Conservation (phyloP, 2,797 vertebrate species). For the Acanthiza pusilla region DNA sequence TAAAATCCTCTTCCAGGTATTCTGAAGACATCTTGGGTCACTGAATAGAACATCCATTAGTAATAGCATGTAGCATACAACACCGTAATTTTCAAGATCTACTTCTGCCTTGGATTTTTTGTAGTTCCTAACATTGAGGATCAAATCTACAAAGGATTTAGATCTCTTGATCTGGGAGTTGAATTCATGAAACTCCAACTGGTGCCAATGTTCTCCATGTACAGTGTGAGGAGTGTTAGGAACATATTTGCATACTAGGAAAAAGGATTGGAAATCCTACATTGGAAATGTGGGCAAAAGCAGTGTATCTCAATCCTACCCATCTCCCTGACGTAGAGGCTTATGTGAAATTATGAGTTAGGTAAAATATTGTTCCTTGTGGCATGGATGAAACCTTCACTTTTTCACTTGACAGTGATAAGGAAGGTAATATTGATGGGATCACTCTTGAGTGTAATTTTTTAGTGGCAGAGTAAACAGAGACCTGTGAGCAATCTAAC, state of each 20-base stretch:
- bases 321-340: background rate
- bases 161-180: background rate
- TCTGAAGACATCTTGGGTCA: background rate
- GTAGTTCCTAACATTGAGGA: background rate
- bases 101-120: background rate
- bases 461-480: background rate
- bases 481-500: background rate
- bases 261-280: background rate
- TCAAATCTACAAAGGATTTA: background rate
- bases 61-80: background rate
- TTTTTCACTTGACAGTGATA: background rate
- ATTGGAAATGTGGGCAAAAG: background rate
- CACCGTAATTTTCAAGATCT: background rate
- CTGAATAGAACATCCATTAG: background rate
- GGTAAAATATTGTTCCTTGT: background rate
- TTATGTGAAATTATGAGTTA: background rate
- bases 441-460: background rate
- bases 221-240: background rate
- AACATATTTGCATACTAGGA: background rate
- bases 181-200: background rate
- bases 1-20: background rate
- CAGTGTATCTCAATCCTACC: background rate
- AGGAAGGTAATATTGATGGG: background rate
- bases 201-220: background rate
- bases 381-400: background rate